Percentiles rank a stretch among this genome's conserved stretches.
phyloP scores from a whole-genome alignment of 2,797 vertebrate species.

The Chrysocyon brachyurus region DNA sequence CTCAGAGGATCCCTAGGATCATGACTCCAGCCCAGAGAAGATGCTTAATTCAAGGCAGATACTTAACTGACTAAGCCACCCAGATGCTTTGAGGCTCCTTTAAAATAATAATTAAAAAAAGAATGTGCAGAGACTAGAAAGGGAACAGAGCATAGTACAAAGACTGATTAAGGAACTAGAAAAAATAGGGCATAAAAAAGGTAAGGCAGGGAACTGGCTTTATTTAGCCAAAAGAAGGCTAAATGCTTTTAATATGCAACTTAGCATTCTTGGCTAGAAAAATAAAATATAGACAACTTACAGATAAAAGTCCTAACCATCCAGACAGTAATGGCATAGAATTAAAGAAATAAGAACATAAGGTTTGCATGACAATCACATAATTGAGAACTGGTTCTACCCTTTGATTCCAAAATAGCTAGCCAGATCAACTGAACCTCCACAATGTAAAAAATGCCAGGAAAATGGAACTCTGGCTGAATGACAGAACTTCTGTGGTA shows the following conservation, averaged over 20 bases:
- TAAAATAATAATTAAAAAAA: background rate
- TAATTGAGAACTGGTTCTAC: conserved; percentile 26
- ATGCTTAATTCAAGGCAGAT: no score
- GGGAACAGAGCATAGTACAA: background rate
- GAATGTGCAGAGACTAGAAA: conserved; percentile 50
- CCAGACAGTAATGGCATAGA: background rate
- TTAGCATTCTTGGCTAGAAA: conserved; percentile 25
- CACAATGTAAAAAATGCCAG: background rate
- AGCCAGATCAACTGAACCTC: background rate
- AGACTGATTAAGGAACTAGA: conserved; percentile 38
- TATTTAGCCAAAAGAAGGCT: conserved; percentile 36
- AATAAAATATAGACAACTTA: background rate
- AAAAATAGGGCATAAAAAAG: background rate
- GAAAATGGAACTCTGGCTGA: background rate
- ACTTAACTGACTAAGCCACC: no score
- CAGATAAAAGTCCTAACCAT: background rate
- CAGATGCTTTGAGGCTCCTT: no score
- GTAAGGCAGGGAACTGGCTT: background rate
- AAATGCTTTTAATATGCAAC: background rate
- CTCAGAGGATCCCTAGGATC: no score
- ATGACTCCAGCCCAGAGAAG: no score
- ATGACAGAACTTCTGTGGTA: background rate
- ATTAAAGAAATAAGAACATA: conserved; percentile 33
- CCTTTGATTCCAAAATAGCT: conserved; percentile 60
- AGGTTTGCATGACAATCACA: background rate